These are phyloP conservation scores for Drosophila macrospina DNA, from an alignment of 2,888 invertebrate genomes.

Conservation along the genomic window DNA sequence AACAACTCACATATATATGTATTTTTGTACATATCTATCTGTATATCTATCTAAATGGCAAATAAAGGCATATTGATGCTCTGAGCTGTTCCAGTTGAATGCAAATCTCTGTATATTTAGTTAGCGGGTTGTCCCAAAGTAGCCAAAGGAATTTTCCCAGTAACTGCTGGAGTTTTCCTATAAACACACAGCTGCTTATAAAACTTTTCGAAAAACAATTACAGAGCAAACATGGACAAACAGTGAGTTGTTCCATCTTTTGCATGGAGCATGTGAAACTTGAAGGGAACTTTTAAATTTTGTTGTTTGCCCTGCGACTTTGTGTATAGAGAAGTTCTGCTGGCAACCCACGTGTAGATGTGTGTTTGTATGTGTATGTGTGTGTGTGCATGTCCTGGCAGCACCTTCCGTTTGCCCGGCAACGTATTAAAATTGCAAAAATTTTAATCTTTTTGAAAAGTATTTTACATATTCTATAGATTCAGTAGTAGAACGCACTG, in stretches of 20 bases:
- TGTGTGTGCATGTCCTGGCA: constrained; percentile 17
- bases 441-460: constrained; percentile 78
- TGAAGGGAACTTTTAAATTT: constrained; percentile 60
- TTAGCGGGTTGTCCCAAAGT: constrained; percentile 17
- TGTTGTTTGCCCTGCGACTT: constrained; percentile 73
- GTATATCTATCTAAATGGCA: too few relatives aligned
- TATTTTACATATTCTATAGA: constrained; percentile 78
- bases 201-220: constrained; percentile 61
- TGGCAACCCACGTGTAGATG: constrained; percentile 14
- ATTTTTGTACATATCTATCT: too few relatives aligned
- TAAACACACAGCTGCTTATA: constrained; percentile 63
- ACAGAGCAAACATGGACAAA: constrained; percentile 53
- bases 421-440: constrained; percentile 78
- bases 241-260: constrained; percentile 12
- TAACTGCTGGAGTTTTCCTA: constrained; percentile 43
- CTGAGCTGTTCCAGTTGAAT: constrained; percentile 8
- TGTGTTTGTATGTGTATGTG: constrained; percentile 8
- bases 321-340: constrained; percentile 41
- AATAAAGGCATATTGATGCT: neutral
- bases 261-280: constrained; percentile 17
- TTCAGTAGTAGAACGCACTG: constrained; percentile 41
- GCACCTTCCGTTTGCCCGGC: constrained; percentile 30
- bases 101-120: constrained; percentile 15
- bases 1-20: too few relatives aligned
- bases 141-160: constrained; percentile 7